Conservation (phyloP, 1,140 invertebrate species). For the Batillaria attramentaria region DNA sequence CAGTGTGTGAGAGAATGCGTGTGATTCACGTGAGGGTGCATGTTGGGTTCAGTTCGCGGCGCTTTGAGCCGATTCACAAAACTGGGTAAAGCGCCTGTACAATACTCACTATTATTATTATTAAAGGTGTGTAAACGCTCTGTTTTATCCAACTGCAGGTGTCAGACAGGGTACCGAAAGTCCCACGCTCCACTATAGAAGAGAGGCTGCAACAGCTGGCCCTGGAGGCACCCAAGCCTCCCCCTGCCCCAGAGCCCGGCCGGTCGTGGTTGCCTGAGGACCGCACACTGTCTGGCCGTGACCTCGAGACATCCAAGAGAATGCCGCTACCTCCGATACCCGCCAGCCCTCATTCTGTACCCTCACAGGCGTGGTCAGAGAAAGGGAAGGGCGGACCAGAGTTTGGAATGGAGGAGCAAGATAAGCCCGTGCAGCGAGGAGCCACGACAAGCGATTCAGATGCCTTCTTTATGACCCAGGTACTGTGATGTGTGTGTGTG, state of each 20-base stretch:
- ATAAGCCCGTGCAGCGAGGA: conserved; percentile 16
- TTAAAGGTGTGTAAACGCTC: conserved; percentile 26
- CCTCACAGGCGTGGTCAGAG: conserved; percentile 29
- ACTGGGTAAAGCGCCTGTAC: too few species aligned
- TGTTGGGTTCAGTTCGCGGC: too few species aligned
- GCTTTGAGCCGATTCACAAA: too few species aligned
- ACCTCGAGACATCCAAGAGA: conserved; percentile 14
- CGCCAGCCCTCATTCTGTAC: conserved; percentile 8
- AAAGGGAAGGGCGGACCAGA: conserved; percentile 24
- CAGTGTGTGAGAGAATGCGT: too few species aligned
- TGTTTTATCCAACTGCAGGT: conserved; percentile 57
- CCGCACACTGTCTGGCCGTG: conserved; percentile 11
- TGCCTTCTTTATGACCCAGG: conserved; percentile 70
- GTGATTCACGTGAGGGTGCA: too few species aligned
- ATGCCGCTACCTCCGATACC: conserved; percentile 44
- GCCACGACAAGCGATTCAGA: conserved; percentile 38
- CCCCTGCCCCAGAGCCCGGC: not conserved
- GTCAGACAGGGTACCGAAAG: conserved; percentile 57
- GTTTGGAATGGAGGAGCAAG: conserved; percentile 31
- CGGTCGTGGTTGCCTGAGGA: conserved; percentile 18
- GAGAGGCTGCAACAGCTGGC: conserved; percentile 53
- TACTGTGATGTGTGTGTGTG: conserved; percentile 25
- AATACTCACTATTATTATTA: too few species aligned
- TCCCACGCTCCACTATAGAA: conserved; percentile 63
- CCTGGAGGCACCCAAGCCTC: conserved; percentile 52